Evolutionary conservation across 2,888 invertebrate genomes (phyloP).

Genomic region (Rotaria sp.): DNA sequence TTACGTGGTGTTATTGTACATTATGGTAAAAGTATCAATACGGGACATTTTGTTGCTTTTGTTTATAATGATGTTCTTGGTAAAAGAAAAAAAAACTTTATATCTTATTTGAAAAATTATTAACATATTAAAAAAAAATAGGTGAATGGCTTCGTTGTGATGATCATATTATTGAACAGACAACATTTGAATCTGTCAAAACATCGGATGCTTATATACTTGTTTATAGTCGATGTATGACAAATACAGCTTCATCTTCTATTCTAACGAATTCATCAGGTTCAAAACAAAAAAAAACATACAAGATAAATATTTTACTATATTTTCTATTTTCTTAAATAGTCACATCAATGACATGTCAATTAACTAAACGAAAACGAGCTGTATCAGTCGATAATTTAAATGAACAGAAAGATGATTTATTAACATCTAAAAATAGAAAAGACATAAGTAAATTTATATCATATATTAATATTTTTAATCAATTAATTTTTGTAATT

Average conservation of each 20-base stretch:
- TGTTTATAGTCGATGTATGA: not conserved
- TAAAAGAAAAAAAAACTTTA: not conserved
- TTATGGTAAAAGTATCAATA: slow-evolving; percentile 16
- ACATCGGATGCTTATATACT: slow-evolving; percentile 11
- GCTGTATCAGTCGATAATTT: not conserved
- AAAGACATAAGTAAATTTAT: not conserved
- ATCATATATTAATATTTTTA: no score
- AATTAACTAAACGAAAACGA: not conserved
- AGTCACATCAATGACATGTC: not conserved
- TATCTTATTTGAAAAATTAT: not conserved
- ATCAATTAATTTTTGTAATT: not conserved
- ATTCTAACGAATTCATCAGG: not conserved
- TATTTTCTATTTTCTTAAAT: not conserved
- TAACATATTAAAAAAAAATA: not conserved
- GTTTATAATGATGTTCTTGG: not conserved
- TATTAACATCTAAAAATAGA: not conserved
- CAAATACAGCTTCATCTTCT: not conserved
- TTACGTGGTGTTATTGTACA: slow-evolving; percentile 12
- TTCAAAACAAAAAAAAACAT: not conserved
- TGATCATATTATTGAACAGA: slow-evolving; percentile 10
- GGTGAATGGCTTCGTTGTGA: slow-evolving; percentile 25
- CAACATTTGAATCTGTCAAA: slow-evolving; percentile 18
- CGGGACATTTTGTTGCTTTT: slow-evolving; percentile 17
- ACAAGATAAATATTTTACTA: not conserved
- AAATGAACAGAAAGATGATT: not conserved